Conservation (phyloP, 2,113 vertebrate species). For the Periophthalmus modestus region DNA sequence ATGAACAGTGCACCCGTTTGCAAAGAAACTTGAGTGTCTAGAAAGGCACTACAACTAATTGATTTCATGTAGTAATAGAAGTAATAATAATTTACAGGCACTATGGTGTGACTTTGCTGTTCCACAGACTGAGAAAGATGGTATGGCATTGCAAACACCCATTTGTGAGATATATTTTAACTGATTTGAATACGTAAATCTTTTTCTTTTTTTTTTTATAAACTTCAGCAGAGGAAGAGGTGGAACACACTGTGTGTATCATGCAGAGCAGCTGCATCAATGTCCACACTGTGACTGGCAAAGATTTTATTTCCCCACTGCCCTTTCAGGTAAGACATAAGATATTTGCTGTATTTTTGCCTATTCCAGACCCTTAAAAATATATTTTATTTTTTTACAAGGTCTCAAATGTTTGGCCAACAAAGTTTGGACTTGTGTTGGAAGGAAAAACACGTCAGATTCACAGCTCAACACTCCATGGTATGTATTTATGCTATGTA, state of each 20-base stretch:
- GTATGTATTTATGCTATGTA: conserved; percentile 62
- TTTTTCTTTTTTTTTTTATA: neutral
- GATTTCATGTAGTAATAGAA: neutral
- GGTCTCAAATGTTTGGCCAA: conserved; percentile 93
- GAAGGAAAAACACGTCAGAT: conserved; percentile 88
- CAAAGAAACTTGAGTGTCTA: no score
- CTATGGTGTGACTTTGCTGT: conserved; percentile 94
- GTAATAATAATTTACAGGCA: conserved; percentile 77
- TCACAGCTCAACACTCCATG: conserved; percentile 81
- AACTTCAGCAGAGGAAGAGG: conserved; percentile 63
- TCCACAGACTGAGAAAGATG: conserved; percentile 80
- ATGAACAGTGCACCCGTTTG: no score
- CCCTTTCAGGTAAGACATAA: conserved; percentile 88
- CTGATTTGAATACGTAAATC: neutral
- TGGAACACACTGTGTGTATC: conserved; percentile 87
- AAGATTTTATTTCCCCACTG: conserved; percentile 93
- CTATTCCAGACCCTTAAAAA: neutral
- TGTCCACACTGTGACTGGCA: conserved; percentile 91
- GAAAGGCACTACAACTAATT: no score
- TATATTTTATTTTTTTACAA: conserved; percentile 42
- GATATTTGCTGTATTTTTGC: neutral
- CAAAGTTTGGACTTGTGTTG: conserved; percentile 91
- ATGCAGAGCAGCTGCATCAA: conserved; percentile 92
- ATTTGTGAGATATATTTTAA: neutral
- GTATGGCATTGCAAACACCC: conserved; percentile 66